phyloP scores from a whole-genome alignment of 2,797 vertebrate genomes.

The Sarcoramphus papa region DNA sequence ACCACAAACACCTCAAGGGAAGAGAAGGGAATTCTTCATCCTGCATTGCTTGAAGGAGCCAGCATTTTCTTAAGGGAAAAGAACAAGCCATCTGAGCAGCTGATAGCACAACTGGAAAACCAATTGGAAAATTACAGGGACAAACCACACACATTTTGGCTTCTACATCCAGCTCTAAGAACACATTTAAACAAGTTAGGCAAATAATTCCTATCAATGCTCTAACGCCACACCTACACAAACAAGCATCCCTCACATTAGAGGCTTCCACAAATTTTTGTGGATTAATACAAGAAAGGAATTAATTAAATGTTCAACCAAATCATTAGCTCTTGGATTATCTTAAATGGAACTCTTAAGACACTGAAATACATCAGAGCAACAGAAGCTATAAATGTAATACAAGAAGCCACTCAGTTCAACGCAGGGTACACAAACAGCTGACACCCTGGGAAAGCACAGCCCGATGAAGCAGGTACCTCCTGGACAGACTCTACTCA shows the following conservation, averaged over 20 bases:
- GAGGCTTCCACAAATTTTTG: not conserved
- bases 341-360: not conserved
- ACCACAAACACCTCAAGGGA: not conserved
- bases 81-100: not conserved
- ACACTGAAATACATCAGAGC: not conserved
- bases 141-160: not conserved
- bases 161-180: not conserved
- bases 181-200: not conserved
- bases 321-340: not conserved
- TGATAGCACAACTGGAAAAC: not conserved
- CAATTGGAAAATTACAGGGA: conserved; percentile 3
- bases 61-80: not conserved
- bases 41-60: not conserved
- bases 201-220: not conserved
- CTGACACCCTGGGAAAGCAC: not conserved
- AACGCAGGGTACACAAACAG: not conserved
- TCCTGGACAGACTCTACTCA: not conserved
- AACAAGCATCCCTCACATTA: not conserved
- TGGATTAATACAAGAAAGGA: not conserved
- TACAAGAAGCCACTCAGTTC: not conserved
- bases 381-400: not conserved
- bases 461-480: not conserved
- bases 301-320: not conserved
- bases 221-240: not conserved
- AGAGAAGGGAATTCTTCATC: not conserved